Percentiles rank a stretch among this genome's conserved stretches.
phyloP scores from a whole-genome alignment of 2,113 vertebrate species.

The Eublepharis macularius region DNA sequence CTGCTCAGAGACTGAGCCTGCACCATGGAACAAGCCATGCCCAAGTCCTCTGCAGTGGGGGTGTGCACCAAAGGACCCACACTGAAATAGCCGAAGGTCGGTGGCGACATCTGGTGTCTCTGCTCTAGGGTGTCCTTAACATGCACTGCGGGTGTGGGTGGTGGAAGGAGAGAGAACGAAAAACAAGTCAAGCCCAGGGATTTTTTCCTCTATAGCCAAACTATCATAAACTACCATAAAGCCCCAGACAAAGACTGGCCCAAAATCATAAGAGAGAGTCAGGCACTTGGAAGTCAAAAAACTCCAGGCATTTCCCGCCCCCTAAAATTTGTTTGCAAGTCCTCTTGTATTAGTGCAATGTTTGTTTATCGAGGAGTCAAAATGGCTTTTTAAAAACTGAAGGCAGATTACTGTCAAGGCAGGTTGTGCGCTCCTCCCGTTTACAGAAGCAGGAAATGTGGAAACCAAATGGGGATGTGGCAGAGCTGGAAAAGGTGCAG shows the following conservation, averaged over 20 bases:
- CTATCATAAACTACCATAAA: not conserved
- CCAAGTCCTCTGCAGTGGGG: conserved; percentile 75
- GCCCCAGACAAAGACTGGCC: not conserved
- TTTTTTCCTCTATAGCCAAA: not conserved
- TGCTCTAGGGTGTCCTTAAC: conserved; percentile 69
- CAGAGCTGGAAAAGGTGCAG: not conserved
- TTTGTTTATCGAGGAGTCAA: not conserved
- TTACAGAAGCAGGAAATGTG: not conserved
- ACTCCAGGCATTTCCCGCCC: too few relatives aligned
- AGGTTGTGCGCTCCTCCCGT: not conserved
- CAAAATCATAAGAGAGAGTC: not conserved
- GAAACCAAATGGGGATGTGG: not conserved
- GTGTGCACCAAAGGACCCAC: conserved; percentile 64
- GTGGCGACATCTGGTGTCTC: conserved; percentile 48
- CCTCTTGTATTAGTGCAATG: not conserved
- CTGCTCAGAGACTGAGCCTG: conserved; percentile 45
- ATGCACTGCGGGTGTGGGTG: conserved; percentile 70
- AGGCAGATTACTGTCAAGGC: not conserved
- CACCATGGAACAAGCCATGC: conserved; percentile 22
- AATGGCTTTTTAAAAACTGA: not conserved
- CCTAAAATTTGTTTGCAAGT: too few relatives aligned
- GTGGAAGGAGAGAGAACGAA: conserved; percentile 4
- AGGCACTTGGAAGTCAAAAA: not conserved
- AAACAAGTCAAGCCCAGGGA: not conserved
- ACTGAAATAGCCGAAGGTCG: conserved; percentile 45